phyloP scores from a whole-genome alignment of 2,888 invertebrate species.

The Atrina japonica region DNA sequence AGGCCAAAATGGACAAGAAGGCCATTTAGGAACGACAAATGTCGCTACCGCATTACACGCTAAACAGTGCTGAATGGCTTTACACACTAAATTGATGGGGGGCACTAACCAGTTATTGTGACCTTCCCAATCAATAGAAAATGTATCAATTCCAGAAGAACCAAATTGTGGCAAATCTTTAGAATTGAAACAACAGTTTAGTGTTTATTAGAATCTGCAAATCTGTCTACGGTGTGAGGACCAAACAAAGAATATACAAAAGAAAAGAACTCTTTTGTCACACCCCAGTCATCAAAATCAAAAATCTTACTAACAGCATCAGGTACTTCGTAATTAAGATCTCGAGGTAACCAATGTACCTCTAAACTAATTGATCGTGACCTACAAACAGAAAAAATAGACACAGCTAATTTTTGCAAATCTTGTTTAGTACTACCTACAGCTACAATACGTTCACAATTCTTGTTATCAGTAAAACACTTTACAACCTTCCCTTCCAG shows the following conservation, averaged over 20 bases:
- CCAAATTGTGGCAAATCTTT: too few relatives aligned
- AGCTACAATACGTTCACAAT: constrained; percentile 11
- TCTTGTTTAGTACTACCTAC: constrained; percentile 29
- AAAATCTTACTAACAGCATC: constrained; percentile 32
- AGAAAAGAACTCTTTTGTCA: constrained; percentile 18
- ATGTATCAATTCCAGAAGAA: constrained; percentile 2
- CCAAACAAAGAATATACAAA: constrained; percentile 32
- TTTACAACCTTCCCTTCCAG: constrained; percentile 6
- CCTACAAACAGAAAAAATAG: constrained; percentile 22
- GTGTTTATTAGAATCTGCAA: constrained; percentile 31
- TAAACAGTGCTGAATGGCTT: constrained; percentile 27
- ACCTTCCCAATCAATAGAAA: constrained; percentile 23
- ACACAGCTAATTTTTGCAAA: constrained; percentile 7
- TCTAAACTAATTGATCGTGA: constrained; percentile 5
- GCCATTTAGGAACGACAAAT: constrained; percentile 21
- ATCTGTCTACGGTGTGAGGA: constrained; percentile 29
- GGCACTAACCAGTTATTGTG: constrained; percentile 41
- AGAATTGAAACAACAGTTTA: constrained; percentile 13
- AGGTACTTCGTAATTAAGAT: constrained; percentile 10
- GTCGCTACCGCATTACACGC: constrained; percentile 15
- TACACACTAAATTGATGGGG: constrained; percentile 23
- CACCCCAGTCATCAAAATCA: constrained; percentile 40
- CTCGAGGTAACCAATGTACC: constrained; percentile 27
- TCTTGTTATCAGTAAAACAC: constrained; percentile 27
- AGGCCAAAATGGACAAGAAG: constrained; percentile 16